phyloP scores from a whole-genome alignment of 2,888 invertebrate species.

The Catocala sponsa region DNA sequence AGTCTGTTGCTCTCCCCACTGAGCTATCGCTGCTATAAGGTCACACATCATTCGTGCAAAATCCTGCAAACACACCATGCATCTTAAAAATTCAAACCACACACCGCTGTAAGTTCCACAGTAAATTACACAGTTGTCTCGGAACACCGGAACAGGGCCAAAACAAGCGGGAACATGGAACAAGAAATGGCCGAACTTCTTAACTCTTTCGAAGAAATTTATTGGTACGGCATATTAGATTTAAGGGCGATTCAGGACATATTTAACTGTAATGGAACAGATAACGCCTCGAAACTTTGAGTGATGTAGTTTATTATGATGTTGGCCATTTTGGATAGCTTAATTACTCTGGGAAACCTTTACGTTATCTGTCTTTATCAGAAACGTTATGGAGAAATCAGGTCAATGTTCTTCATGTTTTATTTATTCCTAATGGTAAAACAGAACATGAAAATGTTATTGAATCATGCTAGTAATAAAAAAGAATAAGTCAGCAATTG shows the following conservation, averaged over 20 bases:
- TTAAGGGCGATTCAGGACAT: constrained; percentile 45
- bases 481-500: too few relatives aligned
- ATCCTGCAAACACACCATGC: neutral
- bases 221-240: constrained; percentile 50
- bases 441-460: too few relatives aligned
- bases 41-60: neutral
- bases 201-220: constrained; percentile 56
- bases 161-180: constrained; percentile 41
- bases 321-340: neutral
- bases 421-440: too few relatives aligned
- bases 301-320: constrained; percentile 14
- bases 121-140: constrained; percentile 59
- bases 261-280: constrained; percentile 39
- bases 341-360: neutral
- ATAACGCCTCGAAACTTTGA: constrained; percentile 19
- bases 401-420: too few relatives aligned
- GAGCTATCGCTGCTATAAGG: too few relatives aligned
- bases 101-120: constrained; percentile 49
- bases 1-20: too few relatives aligned
- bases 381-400: neutral
- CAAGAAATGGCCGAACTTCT: constrained; percentile 48
- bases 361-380: neutral
- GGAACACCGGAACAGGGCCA: constrained; percentile 39
- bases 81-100: constrained; percentile 43
- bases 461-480: too few relatives aligned